Evolutionary conservation across 1,140 invertebrate genomes (phyloP).

Genomic region (Lepidotrigona ventralis): DNA sequence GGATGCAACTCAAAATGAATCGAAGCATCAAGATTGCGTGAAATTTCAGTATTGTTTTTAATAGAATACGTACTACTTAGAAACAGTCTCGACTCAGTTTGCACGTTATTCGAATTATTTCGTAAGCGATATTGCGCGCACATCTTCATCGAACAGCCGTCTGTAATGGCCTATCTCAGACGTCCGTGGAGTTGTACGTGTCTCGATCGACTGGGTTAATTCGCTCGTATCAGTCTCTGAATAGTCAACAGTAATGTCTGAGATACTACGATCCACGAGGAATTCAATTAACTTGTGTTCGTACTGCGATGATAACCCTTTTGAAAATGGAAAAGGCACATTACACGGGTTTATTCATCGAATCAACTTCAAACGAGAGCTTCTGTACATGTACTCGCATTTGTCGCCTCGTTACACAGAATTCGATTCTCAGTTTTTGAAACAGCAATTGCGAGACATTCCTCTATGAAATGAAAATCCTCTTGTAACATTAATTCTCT

Average conservation of each 20-base stretch:
- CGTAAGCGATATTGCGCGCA: background rate
- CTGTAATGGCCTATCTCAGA: background rate
- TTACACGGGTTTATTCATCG: background rate
- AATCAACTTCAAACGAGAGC: background rate
- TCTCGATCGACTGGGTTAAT: slow-evolving; percentile 36
- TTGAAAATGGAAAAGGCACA: background rate
- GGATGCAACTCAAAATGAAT: no score
- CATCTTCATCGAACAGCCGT: slow-evolving; percentile 21
- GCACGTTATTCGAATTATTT: background rate
- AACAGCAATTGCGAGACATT: no score
- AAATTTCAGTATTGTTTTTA: background rate
- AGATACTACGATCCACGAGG: slow-evolving; percentile 19
- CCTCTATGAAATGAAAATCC: no score
- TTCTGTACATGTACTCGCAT: background rate
- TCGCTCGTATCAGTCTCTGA: slow-evolving; percentile 38
- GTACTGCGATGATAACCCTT: background rate
- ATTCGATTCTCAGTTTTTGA: no score
- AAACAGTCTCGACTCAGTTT: no score
- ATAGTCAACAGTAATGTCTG: slow-evolving; percentile 36
- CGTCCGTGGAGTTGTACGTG: background rate
- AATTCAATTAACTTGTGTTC: slow-evolving; percentile 40
- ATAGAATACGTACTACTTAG: background rate
- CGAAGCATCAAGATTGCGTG: no score
- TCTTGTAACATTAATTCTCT: no score
- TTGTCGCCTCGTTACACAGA: background rate